phyloP scores from a whole-genome alignment of 1,140 invertebrate genomes.

The Phenacoccus solenopsis region DNA sequence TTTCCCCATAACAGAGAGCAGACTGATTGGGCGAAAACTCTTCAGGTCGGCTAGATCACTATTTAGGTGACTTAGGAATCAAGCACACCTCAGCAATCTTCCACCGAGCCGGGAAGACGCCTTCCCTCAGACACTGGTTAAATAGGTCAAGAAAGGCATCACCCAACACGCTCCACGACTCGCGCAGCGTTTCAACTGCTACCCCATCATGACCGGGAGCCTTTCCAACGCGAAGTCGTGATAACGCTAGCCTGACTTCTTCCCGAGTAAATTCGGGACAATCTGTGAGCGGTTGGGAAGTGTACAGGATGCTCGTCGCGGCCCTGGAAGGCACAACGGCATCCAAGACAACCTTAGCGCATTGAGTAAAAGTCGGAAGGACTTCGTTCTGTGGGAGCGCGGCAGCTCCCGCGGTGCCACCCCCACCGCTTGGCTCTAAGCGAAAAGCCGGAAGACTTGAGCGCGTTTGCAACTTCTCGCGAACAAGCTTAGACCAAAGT shows the following conservation, averaged over 20 bases:
- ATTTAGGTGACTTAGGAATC: constrained; percentile 1
- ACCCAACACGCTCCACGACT: background rate
- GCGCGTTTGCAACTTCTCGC: too few relatives aligned
- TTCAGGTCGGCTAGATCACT: background rate
- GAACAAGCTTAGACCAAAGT: too few relatives aligned
- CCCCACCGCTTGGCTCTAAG: too few relatives aligned
- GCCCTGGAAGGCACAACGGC: background rate
- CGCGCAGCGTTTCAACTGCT: background rate
- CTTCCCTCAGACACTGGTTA: background rate
- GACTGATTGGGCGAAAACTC: constrained; percentile 1
- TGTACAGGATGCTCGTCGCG: background rate
- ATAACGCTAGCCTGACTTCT: background rate
- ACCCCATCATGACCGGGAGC: constrained; percentile 10
- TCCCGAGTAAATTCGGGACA: background rate
- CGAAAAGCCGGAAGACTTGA: too few relatives aligned
- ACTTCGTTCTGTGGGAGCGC: too few relatives aligned
- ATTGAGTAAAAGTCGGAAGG: too few relatives aligned
- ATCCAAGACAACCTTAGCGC: too few relatives aligned
- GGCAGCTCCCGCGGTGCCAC: too few relatives aligned
- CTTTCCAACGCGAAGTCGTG: background rate
- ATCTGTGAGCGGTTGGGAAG: background rate
- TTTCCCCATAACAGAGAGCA: constrained; percentile 4
- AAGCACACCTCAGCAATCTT: background rate
- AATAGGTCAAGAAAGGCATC: constrained; percentile 13
- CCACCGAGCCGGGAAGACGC: constrained; percentile 7